Conservation (phyloP, 2,113 vertebrate species). For the Sminthopsis crassicaudata region DNA sequence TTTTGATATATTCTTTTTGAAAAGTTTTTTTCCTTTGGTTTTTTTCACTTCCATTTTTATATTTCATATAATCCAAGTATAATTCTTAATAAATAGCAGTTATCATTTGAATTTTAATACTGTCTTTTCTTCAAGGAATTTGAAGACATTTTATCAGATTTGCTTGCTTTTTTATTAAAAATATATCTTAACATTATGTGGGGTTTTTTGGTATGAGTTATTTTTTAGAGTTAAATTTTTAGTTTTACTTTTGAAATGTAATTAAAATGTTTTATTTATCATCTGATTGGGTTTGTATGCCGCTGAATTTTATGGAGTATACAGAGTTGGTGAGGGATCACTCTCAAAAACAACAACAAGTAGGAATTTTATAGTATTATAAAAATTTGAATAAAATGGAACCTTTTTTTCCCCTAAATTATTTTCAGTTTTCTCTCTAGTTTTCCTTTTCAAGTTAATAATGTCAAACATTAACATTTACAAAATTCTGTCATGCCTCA, state of each 20-base stretch:
- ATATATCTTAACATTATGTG: background rate
- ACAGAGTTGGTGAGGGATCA: constrained; percentile 26
- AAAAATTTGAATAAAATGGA: background rate
- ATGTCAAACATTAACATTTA: constrained; percentile 28
- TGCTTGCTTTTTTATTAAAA: constrained; percentile 24
- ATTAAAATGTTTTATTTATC: constrained; percentile 41
- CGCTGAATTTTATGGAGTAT: constrained; percentile 41
- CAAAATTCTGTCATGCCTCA: background rate
- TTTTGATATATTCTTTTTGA: constrained; percentile 44
- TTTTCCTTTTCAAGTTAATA: constrained; percentile 41
- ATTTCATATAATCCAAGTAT: constrained; percentile 40
- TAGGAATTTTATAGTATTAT: constrained; percentile 40
- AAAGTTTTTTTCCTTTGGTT: constrained; percentile 3
- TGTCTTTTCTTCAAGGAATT: constrained; percentile 32
- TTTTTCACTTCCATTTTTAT: constrained; percentile 43
- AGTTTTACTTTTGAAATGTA: constrained; percentile 19
- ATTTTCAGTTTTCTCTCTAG: constrained; percentile 22
- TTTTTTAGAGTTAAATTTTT: constrained; percentile 42
- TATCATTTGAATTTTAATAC: constrained; percentile 36
- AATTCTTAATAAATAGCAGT: constrained; percentile 14
- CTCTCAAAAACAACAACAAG: no score
- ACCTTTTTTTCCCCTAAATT: constrained; percentile 6
- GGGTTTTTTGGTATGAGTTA: constrained; percentile 17
- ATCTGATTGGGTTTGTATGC: constrained; percentile 9
- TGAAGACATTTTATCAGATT: constrained; percentile 25